Percentiles rank a stretch among this genome's conserved stretches.
Conservation (phyloP, 2,888 invertebrate genomes). For the Hanleya hanleyi region DNA sequence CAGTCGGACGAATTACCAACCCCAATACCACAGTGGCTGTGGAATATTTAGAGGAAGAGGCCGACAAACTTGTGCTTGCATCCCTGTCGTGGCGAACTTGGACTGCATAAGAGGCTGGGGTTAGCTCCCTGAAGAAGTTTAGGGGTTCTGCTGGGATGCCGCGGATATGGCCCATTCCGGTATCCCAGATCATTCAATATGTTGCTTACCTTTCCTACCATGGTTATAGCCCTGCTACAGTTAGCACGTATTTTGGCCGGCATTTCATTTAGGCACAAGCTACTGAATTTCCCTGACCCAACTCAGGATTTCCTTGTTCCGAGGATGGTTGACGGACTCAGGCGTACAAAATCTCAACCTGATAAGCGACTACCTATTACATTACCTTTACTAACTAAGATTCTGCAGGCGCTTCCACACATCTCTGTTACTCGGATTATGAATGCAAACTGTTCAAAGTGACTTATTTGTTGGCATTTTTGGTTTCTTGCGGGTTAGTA, state of each 20-base stretch:
- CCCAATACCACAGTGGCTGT: neutral
- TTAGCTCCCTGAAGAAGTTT: neutral
- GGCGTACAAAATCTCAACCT: no score
- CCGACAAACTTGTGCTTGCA: neutral
- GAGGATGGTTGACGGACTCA: neutral
- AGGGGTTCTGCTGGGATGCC: neutral
- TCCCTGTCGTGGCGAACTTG: neutral
- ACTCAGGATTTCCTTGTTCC: neutral
- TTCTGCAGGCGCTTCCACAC: neutral
- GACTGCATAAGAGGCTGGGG: neutral
- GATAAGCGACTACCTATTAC: neutral
- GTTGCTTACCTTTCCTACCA: neutral
- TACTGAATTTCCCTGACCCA: neutral
- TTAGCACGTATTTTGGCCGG: neutral
- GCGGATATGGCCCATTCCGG: neutral
- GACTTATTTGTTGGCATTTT: conserved; percentile 1
- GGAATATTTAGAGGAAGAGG: neutral
- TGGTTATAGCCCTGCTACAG: neutral
- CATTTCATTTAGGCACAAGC: neutral
- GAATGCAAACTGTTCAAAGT: conserved; percentile 10
- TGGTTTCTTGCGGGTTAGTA: neutral
- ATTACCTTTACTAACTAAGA: neutral
- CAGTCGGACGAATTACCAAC: neutral
- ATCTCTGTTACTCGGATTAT: neutral
- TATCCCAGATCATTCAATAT: neutral